phyloP scores from a whole-genome alignment of 1,140 invertebrate species.

The Acromyrmex charruanus region DNA sequence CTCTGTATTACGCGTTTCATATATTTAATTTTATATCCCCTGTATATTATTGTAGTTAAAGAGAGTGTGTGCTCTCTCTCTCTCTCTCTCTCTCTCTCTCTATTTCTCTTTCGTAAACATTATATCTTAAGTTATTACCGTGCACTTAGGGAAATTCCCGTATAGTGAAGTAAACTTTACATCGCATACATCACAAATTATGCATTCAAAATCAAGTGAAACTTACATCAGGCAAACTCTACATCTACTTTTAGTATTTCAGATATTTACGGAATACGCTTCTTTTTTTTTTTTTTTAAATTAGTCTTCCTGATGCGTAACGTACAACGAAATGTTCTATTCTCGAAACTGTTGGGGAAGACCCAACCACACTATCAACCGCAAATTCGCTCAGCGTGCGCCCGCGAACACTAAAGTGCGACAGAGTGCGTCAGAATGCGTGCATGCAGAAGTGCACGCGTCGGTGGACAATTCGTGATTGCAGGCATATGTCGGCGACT shows the following conservation, averaged over 20 bases:
- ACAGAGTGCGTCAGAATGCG: constrained; percentile 63
- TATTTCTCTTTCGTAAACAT: constrained; percentile 1
- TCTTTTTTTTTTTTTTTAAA: not conserved
- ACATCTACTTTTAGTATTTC: not conserved
- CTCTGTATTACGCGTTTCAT: not conserved
- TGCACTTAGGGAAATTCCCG: constrained; percentile 35
- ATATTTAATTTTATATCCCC: not conserved
- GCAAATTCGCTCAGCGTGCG: constrained; percentile 61
- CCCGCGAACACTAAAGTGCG: constrained; percentile 37
- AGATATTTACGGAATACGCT: not conserved
- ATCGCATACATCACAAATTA: constrained; percentile 17
- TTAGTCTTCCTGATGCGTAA: not conserved
- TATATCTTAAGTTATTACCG: constrained; percentile 15
- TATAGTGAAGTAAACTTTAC: constrained; percentile 22
- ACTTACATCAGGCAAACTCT: not conserved
- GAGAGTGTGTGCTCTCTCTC: not conserved
- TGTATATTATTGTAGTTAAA: constrained; percentile 9
- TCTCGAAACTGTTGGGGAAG: constrained; percentile 8
- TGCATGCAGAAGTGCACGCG: constrained; percentile 72
- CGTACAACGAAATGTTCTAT: constrained; percentile 11
- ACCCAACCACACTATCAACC: constrained; percentile 65
- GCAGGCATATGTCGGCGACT: constrained; percentile 70
- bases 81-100: not conserved
- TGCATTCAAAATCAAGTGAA: constrained; percentile 27
- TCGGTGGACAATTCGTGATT: constrained; percentile 72